Base-by-base conservation (phyloP, 2,113 vertebrate genomes). In the Mola mola region DNA sequence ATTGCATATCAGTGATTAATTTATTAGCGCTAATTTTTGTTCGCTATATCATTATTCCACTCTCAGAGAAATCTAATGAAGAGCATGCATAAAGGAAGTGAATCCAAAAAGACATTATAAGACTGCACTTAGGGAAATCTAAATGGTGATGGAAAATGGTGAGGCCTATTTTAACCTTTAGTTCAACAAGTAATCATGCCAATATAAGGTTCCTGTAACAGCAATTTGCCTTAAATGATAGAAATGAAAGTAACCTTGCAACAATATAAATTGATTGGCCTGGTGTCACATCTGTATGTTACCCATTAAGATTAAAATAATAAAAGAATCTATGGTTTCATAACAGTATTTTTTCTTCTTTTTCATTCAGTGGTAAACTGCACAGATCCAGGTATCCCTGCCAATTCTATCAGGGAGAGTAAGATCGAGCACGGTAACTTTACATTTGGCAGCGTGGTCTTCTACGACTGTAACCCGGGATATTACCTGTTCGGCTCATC, bases 341-440 rank as follows among this genome's bases (percentile, higher is more conserved):
- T 59, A 37, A 58, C 1, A 4, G 9, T 64, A 20, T 36, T 6
- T 47, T n/a, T 46, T 22, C 37, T 15, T 28, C 11, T 15, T 60
- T 46, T 47, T 79, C 47, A 17, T 43, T 24, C 70, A 98, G 96
- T 98, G 87, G 94, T 98, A 38, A 98, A 98, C 88, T 98, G 96
- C 82, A 95, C 94, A 10, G 96, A 98, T 86, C 96, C 96, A 10
- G 96, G 96, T 46, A 96, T 98, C 73, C 95, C 96, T 70, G 94
- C 93, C 79, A 98, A 98, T 90, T 97, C 95, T 15, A 98, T 98
- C 84, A 89, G 96, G 79, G 96, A 98, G 91, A 99, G 97, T 79
- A 99, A 99, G 92, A 99, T 97, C 0, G 97, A 98, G 79, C 95
- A 98, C 16, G 97, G 97, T 13, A 98, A 98, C 91, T 99, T 99